phyloP scores from a whole-genome alignment of 2,113 vertebrate species.

The Nettapus auritus region DNA sequence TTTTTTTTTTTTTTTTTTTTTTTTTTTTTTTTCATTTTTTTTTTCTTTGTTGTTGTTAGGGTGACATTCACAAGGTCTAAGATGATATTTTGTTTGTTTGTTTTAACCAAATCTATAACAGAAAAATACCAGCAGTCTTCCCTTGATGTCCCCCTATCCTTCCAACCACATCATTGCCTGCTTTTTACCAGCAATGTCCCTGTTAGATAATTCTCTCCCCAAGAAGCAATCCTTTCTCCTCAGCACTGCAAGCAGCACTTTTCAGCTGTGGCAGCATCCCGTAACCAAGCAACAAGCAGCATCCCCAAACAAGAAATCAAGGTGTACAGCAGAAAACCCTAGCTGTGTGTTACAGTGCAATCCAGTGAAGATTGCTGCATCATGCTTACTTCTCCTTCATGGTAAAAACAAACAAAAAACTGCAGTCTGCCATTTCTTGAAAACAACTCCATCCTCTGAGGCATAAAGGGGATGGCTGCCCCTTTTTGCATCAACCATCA shows the following conservation, averaged over 20 bases:
- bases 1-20: neutral
- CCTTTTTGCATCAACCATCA: neutral
- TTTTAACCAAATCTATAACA: neutral
- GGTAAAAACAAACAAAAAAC: neutral
- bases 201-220: neutral
- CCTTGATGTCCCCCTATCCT: neutral
- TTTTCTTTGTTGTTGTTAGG: neutral
- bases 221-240: constrained; percentile 5
- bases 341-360: neutral
- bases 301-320: constrained; percentile 61
- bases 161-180: neutral
- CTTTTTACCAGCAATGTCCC: neutral
- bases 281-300: constrained; percentile 69
- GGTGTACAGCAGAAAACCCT: constrained; percentile 11
- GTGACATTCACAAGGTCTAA: neutral
- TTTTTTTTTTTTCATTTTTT: neutral
- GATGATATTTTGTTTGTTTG: neutral
- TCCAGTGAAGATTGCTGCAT: constrained; percentile 53
- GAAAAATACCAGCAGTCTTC: neutral
- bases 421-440: neutral
- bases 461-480: neutral
- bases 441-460: neutral
- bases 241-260: neutral
- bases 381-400: neutral
- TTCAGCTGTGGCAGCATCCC: constrained; percentile 4